Conservation (phyloP, 2,797 vertebrate species). For the Alcedo quadribrachys region DNA sequence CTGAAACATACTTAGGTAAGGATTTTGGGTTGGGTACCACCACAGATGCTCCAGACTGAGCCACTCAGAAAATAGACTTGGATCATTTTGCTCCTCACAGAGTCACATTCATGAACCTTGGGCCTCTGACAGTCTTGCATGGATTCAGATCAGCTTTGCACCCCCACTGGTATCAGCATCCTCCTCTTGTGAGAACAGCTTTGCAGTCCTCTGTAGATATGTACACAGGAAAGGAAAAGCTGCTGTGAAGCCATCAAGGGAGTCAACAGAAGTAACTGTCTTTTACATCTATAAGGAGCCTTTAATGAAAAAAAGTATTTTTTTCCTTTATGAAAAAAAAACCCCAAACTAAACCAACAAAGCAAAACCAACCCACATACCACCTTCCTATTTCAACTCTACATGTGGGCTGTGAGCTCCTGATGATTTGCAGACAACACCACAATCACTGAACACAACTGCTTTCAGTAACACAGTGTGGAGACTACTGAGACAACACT, state of each 20-base stretch:
- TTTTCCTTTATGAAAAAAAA: not conserved
- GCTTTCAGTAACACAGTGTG: not conserved
- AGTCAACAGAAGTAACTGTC: not conserved
- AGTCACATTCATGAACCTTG: not conserved
- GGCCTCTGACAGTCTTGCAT: not conserved
- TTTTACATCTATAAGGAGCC: not conserved
- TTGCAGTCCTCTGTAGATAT: not conserved
- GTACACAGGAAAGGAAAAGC: not conserved
- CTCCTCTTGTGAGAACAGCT: not conserved
- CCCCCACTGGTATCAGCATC: not conserved
- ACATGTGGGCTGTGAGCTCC: not conserved
- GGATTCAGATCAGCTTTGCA: not conserved
- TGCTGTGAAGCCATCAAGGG: not conserved
- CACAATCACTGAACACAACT: not conserved
- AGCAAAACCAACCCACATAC: too few relatives aligned
- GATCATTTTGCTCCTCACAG: not conserved
- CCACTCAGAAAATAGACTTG: fast-evolving
- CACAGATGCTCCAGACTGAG: not conserved
- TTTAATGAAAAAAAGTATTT: not conserved
- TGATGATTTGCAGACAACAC: not conserved
- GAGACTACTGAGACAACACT: not conserved
- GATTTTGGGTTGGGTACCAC: not conserved
- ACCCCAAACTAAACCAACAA: too few relatives aligned
- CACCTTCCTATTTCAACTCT: not conserved
- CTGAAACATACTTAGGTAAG: fast-evolving